phyloP scores from a whole-genome alignment of 2,888 invertebrate genomes.

The Apodemia zela region DNA sequence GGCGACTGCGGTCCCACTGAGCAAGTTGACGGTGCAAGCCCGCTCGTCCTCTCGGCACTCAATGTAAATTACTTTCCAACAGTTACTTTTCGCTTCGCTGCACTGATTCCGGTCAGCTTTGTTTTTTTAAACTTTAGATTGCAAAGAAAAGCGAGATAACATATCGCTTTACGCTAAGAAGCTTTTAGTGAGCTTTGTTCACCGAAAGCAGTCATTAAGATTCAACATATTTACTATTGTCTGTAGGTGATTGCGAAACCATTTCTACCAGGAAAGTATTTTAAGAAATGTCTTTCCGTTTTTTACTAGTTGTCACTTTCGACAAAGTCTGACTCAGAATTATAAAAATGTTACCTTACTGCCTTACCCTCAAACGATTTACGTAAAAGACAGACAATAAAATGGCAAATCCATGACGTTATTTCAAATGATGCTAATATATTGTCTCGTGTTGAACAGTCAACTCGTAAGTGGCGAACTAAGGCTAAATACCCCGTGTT shows the following conservation, averaged over 20 bases:
- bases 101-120: conserved; percentile 65
- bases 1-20: conserved; percentile 70
- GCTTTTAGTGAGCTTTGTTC: conserved; percentile 33
- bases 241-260: conserved; percentile 13
- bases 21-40: conserved; percentile 48
- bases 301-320: too few relatives aligned
- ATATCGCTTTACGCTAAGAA: conserved; percentile 42
- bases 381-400: not conserved
- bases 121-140: conserved; percentile 29
- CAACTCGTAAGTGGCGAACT: too few relatives aligned
- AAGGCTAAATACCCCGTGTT: too few relatives aligned
- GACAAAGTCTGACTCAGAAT: too few relatives aligned
- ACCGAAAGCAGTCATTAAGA: not conserved
- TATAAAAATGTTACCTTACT: not conserved
- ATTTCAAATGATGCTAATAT: too few relatives aligned
- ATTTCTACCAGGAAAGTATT: conserved; percentile 15
- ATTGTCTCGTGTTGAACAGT: too few relatives aligned
- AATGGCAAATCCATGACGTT: too few relatives aligned
- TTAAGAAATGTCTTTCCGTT: not conserved
- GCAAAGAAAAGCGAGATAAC: conserved; percentile 46
- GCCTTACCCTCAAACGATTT: not conserved
- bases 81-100: conserved; percentile 74
- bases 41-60: conserved; percentile 52
- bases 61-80: conserved; percentile 73
- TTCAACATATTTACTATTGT: conserved; percentile 18